These are phyloP conservation scores for Danio tinwini DNA, from an alignment of 2,797 vertebrate genomes.

Conservation along the genomic window DNA sequence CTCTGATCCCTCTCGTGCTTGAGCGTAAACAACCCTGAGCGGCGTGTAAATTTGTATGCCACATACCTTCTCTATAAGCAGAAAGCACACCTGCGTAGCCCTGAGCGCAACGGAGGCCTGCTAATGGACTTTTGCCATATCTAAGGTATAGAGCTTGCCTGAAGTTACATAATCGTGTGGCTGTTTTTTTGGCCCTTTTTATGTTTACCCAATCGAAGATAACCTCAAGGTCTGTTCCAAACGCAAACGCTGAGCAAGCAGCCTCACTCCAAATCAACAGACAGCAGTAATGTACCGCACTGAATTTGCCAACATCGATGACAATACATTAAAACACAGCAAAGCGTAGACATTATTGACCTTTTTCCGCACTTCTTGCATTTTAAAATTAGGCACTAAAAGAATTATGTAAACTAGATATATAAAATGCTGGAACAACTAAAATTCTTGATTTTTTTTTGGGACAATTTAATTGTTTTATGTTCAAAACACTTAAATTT, in stretches of 20 bases:
- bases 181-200: constrained; percentile 30
- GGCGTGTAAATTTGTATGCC: background rate
- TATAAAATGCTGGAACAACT: too few relatives aligned
- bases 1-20: constrained; percentile 11
- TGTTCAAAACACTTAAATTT: too few relatives aligned
- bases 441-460: too few relatives aligned
- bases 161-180: background rate
- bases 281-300: background rate
- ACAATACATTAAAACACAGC: background rate
- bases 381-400: too few relatives aligned
- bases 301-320: background rate
- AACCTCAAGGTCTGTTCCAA: constrained; percentile 40
- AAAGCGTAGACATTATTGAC: background rate
- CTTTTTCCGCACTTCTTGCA: too few relatives aligned
- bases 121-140: background rate
- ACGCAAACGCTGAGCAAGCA: constrained; percentile 2
- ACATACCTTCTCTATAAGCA: constrained; percentile 1
- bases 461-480: too few relatives aligned
- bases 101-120: background rate
- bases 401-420: too few relatives aligned
- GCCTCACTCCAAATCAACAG: constrained; percentile 2
- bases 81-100: constrained; percentile 9
- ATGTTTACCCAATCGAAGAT: constrained; percentile 37
- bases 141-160: background rate
- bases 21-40: constrained; percentile 11